These are phyloP conservation scores for Mesoclemmys tuberculata DNA, from an alignment of 2,113 vertebrate species.

Conservation along the genomic window DNA sequence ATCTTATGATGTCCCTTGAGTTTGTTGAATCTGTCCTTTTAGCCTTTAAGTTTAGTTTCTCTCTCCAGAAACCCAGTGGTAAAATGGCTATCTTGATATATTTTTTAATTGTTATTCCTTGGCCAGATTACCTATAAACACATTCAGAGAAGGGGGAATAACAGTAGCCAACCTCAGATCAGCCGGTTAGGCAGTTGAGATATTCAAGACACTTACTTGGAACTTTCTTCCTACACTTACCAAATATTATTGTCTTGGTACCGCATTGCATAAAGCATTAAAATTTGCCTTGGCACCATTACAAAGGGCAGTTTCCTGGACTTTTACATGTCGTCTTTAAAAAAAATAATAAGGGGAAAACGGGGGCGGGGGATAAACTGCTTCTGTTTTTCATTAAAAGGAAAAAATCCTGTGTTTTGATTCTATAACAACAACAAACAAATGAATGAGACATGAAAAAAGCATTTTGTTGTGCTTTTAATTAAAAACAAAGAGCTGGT, in stretches of 20 bases:
- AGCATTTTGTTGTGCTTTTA: conserved; percentile 79
- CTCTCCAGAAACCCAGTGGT: not conserved
- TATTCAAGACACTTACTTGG: conserved; percentile 1
- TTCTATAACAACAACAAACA: conserved; percentile 84
- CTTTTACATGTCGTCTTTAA: conserved; percentile 60
- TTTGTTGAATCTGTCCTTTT: not conserved
- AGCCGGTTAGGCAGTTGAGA: conserved; percentile 12
- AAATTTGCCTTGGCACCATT: conserved; percentile 59
- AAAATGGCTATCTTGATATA: not conserved
- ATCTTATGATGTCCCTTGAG: not conserved
- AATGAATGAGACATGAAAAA: conserved; percentile 82
- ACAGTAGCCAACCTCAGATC: conserved; percentile 25
- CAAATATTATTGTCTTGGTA: conserved; percentile 49
- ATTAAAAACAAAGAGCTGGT: conserved; percentile 80
- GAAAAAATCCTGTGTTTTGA: conserved; percentile 80
- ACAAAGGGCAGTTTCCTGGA: conserved; percentile 69
- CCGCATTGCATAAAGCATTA: conserved; percentile 43
- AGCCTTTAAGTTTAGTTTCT: conserved; percentile 8
- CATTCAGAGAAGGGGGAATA: conserved; percentile 9
- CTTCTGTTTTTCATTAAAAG: conserved; percentile 83
- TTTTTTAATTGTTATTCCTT: not conserved
- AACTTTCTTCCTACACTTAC: conserved; percentile 56
- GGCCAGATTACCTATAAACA: conserved; percentile 35
- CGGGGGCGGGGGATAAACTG: conserved; percentile 56
- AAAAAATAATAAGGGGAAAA: conserved; percentile 38